phyloP scores from a whole-genome alignment of 2,797 vertebrate species.

The Spinus olivaceus region DNA sequence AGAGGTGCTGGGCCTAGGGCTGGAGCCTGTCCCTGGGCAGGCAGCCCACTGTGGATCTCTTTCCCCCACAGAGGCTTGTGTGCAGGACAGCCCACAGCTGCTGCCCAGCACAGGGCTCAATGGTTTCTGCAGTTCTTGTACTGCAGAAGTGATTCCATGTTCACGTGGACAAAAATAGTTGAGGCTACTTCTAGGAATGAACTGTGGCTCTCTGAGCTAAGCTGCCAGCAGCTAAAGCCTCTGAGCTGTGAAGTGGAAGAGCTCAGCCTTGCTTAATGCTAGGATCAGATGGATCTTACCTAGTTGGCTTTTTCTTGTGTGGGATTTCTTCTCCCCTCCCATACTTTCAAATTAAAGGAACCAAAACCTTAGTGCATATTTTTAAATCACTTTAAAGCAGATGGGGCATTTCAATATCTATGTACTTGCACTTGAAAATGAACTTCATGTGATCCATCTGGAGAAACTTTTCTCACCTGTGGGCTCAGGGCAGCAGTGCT shows the following conservation, averaged over 20 bases:
- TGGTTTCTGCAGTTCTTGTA: neutral
- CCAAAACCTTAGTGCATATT: neutral
- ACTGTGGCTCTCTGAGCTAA: neutral
- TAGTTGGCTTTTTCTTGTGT: neutral
- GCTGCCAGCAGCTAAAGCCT: neutral
- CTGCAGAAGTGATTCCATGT: neutral
- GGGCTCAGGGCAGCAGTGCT: neutral
- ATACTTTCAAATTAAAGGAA: neutral
- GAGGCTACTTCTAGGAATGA: neutral
- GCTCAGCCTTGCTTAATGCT: neutral
- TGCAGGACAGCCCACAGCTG: neutral
- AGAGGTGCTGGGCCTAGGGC: neutral
- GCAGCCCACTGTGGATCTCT: neutral
- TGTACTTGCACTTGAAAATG: neutral
- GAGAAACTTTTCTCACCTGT: neutral
- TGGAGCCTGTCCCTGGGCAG: neutral
- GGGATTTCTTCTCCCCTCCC: fast-evolving
- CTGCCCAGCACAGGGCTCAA: neutral
- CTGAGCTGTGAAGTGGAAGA: neutral
- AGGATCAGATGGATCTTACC: neutral
- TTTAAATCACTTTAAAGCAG: neutral
- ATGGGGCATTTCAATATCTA: neutral
- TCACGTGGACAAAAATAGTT: fast-evolving
- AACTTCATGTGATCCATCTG: neutral
- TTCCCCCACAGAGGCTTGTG: fast-evolving